A percentile compares a stretch with the other conserved stretches of the same genome.
phyloP scores from a whole-genome alignment of 92 coral and sea anemone genomes.

The Porites rus region DNA sequence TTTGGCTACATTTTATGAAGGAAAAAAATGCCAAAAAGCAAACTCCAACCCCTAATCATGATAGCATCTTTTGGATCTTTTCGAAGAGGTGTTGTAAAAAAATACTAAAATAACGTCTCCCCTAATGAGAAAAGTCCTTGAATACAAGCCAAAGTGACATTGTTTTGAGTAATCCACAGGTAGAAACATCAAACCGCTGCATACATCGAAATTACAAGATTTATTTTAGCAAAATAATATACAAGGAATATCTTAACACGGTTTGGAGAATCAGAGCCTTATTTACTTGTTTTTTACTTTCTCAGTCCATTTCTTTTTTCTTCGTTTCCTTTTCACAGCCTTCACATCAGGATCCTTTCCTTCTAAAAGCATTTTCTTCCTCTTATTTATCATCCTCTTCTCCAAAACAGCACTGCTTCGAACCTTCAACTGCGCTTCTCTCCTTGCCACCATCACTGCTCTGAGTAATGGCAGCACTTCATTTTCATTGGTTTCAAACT shows the following conservation, averaged over 20 bases:
- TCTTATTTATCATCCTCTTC: conserved; percentile 78
- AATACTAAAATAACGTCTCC: too few relatives aligned
- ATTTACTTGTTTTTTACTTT: not conserved
- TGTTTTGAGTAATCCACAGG: too few relatives aligned
- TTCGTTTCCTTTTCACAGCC: conserved; percentile 41
- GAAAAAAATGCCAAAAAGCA: too few relatives aligned
- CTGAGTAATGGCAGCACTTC: conserved; percentile 85
- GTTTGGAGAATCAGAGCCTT: not conserved
- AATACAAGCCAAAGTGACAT: too few relatives aligned
- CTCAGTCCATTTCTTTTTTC: not conserved
- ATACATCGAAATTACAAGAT: too few relatives aligned
- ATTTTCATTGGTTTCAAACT: conserved; percentile 82
- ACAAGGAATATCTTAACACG: not conserved
- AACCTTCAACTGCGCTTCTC: conserved; percentile 78
- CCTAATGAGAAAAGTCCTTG: too few relatives aligned
- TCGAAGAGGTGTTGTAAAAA: too few relatives aligned
- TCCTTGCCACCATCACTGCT: conserved; percentile 90
- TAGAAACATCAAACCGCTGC: too few relatives aligned
- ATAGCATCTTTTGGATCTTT: too few relatives aligned
- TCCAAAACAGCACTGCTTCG: conserved; percentile 84
- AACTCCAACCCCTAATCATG: too few relatives aligned
- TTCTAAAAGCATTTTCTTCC: conserved; percentile 84
- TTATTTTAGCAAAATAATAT: too few relatives aligned
- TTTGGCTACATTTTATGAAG: too few relatives aligned
- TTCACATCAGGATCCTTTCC: conserved; percentile 74